A percentile compares a stretch with the other conserved stretches of the same genome.
phyloP scores from a whole-genome alignment of 2,888 invertebrate genomes.

The Philhelius pedissequus region DNA sequence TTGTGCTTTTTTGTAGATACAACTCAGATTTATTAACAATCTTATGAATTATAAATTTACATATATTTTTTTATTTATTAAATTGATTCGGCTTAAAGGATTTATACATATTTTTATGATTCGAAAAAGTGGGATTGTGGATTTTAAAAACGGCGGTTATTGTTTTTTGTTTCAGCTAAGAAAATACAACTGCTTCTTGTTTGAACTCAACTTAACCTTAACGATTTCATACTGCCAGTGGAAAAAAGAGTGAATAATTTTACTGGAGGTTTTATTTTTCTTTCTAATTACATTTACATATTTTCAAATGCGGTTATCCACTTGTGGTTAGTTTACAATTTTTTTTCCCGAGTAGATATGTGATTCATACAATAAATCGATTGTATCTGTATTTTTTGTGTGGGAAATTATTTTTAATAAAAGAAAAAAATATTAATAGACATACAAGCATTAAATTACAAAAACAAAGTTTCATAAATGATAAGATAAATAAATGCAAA shows the following conservation, averaged over 20 bases:
- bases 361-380: background rate
- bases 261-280: background rate
- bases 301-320: constrained; percentile 15
- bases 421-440: background rate
- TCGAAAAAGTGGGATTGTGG: too few relatives aligned
- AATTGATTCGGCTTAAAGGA: too few relatives aligned
- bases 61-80: too few relatives aligned
- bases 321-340: background rate
- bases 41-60: too few relatives aligned
- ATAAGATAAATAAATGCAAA: background rate
- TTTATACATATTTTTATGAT: too few relatives aligned
- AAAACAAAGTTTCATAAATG: background rate
- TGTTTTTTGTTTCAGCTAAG: too few relatives aligned
- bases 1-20: too few relatives aligned
- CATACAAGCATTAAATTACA: background rate
- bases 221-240: background rate
- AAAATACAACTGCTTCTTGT: background rate
- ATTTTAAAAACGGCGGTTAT: too few relatives aligned
- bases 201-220: background rate
- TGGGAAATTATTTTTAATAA: background rate
- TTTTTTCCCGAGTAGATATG: background rate
- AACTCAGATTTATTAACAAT: too few relatives aligned
- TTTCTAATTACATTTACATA: background rate
- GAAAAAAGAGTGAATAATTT: background rate
- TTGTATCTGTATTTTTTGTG: background rate